Evolutionary conservation across 2,888 invertebrate species (phyloP).

Genomic region (Cyclophora punctaria): DNA sequence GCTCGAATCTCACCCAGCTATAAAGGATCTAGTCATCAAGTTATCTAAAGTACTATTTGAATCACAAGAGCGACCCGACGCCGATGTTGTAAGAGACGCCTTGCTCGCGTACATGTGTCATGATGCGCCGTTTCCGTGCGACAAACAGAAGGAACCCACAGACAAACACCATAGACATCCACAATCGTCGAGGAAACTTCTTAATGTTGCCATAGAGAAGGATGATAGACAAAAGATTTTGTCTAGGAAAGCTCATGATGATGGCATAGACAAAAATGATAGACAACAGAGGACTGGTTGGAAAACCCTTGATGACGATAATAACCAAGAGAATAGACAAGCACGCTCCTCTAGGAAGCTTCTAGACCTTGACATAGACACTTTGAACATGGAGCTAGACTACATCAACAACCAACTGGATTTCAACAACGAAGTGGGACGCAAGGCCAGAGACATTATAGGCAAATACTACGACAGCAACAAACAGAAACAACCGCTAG

Average conservation of each 20-base stretch:
- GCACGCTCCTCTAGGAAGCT: conserved; percentile 33
- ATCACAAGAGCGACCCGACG: conserved; percentile 79
- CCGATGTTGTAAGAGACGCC: conserved; percentile 85
- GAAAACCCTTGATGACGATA: conserved; percentile 1
- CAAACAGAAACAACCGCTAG: conserved; percentile 49
- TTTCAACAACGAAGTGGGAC: conserved; percentile 59
- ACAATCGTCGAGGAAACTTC: conserved; percentile 32
- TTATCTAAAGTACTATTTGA: conserved; percentile 79
- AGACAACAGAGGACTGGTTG: not conserved
- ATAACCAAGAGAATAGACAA: not conserved
- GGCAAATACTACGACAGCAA: conserved; percentile 52
- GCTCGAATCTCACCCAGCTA: conserved; percentile 82
- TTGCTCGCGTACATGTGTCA: conserved; percentile 91
- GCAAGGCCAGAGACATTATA: conserved; percentile 62
- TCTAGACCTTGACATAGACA: conserved; percentile 56
- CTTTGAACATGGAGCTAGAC: conserved; percentile 59
- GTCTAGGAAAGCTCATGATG: conserved; percentile 44
- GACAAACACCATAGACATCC: conserved; percentile 33
- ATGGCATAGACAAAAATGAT: conserved; percentile 45
- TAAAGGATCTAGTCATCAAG: conserved; percentile 80
- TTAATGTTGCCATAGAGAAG: conserved; percentile 12
- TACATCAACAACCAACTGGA: conserved; percentile 63
- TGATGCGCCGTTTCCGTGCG: conserved; percentile 85
- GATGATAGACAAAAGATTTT: not conserved
- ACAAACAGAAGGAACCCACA: conserved; percentile 28